Evolutionary conservation across 1,140 invertebrate genomes (phyloP), one percentile per base, ranked within the genome.

Genomic region (Lasioglossum baleicum): DNA sequence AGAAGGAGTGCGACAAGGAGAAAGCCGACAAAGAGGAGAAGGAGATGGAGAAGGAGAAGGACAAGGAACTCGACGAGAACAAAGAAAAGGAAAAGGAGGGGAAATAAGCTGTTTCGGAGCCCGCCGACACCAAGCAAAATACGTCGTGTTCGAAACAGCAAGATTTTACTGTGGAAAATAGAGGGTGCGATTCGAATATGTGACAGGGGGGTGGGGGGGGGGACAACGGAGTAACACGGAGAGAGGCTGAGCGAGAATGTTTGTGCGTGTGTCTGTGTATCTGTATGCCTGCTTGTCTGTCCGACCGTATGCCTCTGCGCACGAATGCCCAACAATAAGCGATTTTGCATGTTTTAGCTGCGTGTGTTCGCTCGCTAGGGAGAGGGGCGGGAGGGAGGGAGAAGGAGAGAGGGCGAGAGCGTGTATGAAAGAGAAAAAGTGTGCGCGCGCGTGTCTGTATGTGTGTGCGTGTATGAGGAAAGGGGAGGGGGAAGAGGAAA

Each of bases 1-100:
- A 94, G 75, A 94, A 94, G 78, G 92, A 94, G 74, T 94, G 94
- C 11, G 95, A 96, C 65, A 94, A 96, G 75, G 94, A 95, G 85
- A 94, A 93, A 69, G 93, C 94, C 42, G 95, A 95, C 80, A 94
- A 96, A 83, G 95, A 96, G 85, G 96, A 96, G 86, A 97, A 97
- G 92, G 96, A 96, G 87, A 92, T 94, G 11, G 95, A 96, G 86
- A 95, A 96, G 10, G 95, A 96, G 86, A 95, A 96, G 87, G 94
- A 95, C 83, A 94, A 95, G 82, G 95, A 96, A 85, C 93, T 94
- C 61, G 95, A 96, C 83, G 95, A 96, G 88, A 96, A 94, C 81
- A 94, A 93, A 83, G 93, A 96, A 88, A 95, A 96, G 91, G 95
- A 96, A 81, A 95, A 96, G 88, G 96, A 97, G 86, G 91, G 91